Percentiles rank a stretch among this genome's conserved stretches.
These are phyloP conservation scores for Esox masquinongy DNA, from an alignment of 2,797 vertebrate species.

Conservation along the genomic window DNA sequence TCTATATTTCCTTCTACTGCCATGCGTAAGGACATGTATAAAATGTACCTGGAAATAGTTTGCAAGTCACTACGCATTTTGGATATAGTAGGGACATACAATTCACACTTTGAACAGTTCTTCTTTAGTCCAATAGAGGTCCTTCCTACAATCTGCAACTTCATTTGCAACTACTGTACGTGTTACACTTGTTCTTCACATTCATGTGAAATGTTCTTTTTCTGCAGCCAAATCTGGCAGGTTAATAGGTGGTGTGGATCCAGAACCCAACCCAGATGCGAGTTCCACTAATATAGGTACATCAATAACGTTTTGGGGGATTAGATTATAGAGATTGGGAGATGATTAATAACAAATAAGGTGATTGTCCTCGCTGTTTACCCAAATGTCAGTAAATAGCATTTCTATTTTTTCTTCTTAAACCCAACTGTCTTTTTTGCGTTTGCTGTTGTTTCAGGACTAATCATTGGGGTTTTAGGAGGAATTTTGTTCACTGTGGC, in stretches of 20 bases:
- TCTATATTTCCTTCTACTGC: neutral
- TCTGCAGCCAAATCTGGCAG: slow-evolving; percentile 41
- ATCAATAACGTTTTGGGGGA: neutral
- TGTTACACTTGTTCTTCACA: neutral
- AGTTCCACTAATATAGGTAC: slow-evolving; percentile 43
- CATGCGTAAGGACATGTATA: neutral
- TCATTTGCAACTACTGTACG: neutral
- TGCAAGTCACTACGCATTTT: neutral
- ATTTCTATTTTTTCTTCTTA: neutral
- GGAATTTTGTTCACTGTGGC: slow-evolving; percentile 48
- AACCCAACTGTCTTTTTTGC: neutral
- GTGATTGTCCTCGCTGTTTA: neutral
- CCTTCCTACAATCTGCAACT: slow-evolving; percentile 4
- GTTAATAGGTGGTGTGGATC: neutral
- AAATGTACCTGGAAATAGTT: neutral
- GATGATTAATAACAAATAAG: neutral
- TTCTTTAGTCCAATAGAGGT: slow-evolving; percentile 35
- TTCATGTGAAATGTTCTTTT: neutral
- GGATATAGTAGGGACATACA: too few relatives aligned
- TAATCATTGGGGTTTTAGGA: slow-evolving; percentile 51
- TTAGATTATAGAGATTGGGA: neutral
- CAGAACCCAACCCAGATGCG: slow-evolving; percentile 43
- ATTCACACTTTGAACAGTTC: neutral
- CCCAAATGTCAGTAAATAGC: too few relatives aligned
- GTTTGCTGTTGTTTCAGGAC: slow-evolving; percentile 32